Evolutionary conservation across 2,113 vertebrate species (phyloP).

Genomic region (Ursus arctos): DNA sequence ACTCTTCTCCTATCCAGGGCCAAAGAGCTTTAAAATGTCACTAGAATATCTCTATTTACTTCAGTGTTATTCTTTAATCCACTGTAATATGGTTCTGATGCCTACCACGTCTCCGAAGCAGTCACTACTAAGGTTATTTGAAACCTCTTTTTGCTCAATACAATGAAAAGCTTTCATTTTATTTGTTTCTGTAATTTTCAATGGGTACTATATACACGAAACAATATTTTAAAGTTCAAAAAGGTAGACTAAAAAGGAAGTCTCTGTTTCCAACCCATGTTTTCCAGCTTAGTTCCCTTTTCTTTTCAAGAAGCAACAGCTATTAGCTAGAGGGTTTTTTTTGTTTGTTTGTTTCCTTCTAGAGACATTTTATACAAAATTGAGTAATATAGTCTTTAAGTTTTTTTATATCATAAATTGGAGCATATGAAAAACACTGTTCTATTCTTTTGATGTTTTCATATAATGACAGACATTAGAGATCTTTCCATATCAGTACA

Average conservation of each 20-base stretch:
- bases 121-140: conserved; percentile 7
- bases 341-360: not conserved
- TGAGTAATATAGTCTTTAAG: not conserved
- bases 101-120: not conserved
- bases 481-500: conserved; percentile 4
- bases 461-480: not conserved
- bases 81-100: not conserved
- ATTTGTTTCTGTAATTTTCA: not conserved
- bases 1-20: not conserved
- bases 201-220: not conserved
- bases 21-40: conserved; percentile 30
- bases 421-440: not conserved
- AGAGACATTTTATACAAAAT: conserved; percentile 24
- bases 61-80: not conserved
- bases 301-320: conserved; percentile 7
- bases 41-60: conserved; percentile 3
- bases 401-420: not conserved
- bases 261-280: not conserved
- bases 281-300: conserved; percentile 35
- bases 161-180: conserved; percentile 15
- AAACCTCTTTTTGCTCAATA: not conserved
- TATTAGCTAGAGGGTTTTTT: not conserved
- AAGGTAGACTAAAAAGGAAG: not conserved
- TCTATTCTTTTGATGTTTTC: not conserved
- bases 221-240: conserved; percentile 31